Evolutionary conservation across 2,888 invertebrate genomes (phyloP).

Genomic region (Ornithoptera priamus): DNA sequence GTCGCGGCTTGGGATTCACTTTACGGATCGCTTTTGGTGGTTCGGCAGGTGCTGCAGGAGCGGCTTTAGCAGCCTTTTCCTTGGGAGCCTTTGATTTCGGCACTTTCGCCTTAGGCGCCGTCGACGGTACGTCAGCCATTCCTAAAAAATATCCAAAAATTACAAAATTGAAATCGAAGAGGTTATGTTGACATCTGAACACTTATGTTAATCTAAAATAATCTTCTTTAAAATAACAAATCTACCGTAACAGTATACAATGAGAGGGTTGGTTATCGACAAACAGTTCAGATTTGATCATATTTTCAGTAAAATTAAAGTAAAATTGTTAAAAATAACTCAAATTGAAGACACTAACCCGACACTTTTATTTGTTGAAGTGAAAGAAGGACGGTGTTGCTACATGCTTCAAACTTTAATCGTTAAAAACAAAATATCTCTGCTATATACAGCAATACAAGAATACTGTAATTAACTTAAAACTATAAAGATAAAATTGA

Average conservation of each 20-base stretch:
- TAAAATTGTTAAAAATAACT: conserved; percentile 39
- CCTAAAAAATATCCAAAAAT: conserved; percentile 56
- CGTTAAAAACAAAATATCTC: too few species aligned
- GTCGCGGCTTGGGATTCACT: conserved; percentile 79
- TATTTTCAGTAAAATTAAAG: conserved; percentile 17
- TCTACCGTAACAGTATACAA: conserved; percentile 42
- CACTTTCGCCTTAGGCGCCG: conserved; percentile 76
- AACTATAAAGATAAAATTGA: too few species aligned
- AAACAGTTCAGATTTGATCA: background rate
- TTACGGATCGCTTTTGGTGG: conserved; percentile 75
- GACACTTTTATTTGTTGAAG: conserved; percentile 59
- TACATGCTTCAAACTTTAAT: conserved; percentile 32
- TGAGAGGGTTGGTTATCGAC: conserved; percentile 25
- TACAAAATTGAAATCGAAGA: conserved; percentile 40
- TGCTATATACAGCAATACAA: too few species aligned
- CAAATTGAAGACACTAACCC: conserved; percentile 63
- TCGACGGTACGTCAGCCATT: conserved; percentile 83
- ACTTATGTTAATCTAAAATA: conserved; percentile 36
- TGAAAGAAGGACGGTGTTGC: conserved; percentile 67
- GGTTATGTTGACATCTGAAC: conserved; percentile 74
- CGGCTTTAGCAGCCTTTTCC: conserved; percentile 77
- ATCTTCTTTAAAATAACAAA: conserved; percentile 53
- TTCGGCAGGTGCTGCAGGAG: conserved; percentile 78
- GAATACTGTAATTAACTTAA: too few species aligned
- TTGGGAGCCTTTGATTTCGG: conserved; percentile 81